Evolutionary conservation across 1,140 invertebrate genomes (phyloP).

Genomic region (Sinella curviseta): DNA sequence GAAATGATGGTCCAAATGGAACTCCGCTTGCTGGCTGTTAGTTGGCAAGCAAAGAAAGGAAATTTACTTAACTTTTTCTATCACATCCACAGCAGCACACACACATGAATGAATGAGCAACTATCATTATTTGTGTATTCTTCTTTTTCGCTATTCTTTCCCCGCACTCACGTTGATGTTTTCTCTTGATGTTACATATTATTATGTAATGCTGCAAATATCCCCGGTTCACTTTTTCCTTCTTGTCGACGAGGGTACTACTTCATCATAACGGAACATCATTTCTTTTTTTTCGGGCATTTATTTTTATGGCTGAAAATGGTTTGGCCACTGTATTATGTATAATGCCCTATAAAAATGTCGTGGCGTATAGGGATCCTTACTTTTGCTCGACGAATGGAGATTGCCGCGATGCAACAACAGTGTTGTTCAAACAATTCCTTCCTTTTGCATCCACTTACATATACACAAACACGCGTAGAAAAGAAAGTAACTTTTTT

Average conservation of each 20-base stretch:
- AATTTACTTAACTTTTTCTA: not conserved
- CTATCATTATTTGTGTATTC: not conserved
- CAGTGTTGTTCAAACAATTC: not conserved
- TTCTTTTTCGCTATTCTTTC: not conserved
- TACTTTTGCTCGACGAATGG: not conserved
- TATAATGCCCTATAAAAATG: not conserved
- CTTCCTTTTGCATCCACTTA: not conserved
- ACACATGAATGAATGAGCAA: not conserved
- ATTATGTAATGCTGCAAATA: no score
- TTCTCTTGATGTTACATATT: no score
- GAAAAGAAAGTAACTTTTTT: not conserved
- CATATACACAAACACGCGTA: not conserved
- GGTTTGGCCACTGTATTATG: not conserved
- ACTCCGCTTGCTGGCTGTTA: not conserved
- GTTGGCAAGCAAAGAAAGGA: slow-evolving; percentile 5
- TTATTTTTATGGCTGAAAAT: not conserved
- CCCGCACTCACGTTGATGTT: no score
- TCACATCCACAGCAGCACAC: not conserved
- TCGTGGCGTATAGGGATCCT: no score
- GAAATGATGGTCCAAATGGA: slow-evolving; percentile 11
- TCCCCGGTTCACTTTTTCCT: no score
- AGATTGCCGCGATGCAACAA: not conserved
- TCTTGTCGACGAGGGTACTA: not conserved
- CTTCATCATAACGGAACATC: not conserved
- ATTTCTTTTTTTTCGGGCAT: not conserved